These are phyloP conservation scores for Zootoca vivipara DNA, from an alignment of 2,113 vertebrate genomes.

Conservation along the genomic window DNA sequence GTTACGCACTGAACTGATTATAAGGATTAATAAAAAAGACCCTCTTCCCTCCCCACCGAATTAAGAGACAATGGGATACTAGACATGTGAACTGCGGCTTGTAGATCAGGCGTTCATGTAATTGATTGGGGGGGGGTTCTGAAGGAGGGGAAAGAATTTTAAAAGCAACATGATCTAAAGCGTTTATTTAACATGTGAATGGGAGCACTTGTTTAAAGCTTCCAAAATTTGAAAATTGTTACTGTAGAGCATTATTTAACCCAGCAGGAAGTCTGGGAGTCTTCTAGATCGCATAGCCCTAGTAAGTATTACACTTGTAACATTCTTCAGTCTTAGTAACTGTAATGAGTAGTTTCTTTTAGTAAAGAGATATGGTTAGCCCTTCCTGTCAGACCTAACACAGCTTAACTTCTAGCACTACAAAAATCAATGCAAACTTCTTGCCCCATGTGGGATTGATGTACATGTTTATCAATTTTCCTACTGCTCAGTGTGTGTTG, in stretches of 20 bases:
- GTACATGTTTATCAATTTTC: constrained; percentile 55
- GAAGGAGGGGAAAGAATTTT: constrained; percentile 50
- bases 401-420: constrained; percentile 61
- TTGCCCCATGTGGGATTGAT: constrained; percentile 63
- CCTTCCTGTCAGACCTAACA: constrained; percentile 49
- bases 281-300: constrained; percentile 72
- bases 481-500: constrained; percentile 57
- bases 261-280: constrained; percentile 55
- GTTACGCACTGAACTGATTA: constrained; percentile 68
- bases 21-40: constrained; percentile 60
- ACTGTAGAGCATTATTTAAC: constrained; percentile 67
- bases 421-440: constrained; percentile 72
- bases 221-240: constrained; percentile 68
- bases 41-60: constrained; percentile 34
- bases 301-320: constrained; percentile 70
- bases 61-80: constrained; percentile 66
- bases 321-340: constrained; percentile 64
- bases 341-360: constrained; percentile 68
- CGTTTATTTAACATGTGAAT: constrained; percentile 61
- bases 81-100: constrained; percentile 67
- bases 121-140: constrained; percentile 48
- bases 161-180: constrained; percentile 63
- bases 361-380: constrained; percentile 62
- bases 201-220: constrained; percentile 69
- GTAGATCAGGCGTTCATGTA: constrained; percentile 70